Conservation (phyloP, 2,797 vertebrate genomes). For the Squalus acanthias region DNA sequence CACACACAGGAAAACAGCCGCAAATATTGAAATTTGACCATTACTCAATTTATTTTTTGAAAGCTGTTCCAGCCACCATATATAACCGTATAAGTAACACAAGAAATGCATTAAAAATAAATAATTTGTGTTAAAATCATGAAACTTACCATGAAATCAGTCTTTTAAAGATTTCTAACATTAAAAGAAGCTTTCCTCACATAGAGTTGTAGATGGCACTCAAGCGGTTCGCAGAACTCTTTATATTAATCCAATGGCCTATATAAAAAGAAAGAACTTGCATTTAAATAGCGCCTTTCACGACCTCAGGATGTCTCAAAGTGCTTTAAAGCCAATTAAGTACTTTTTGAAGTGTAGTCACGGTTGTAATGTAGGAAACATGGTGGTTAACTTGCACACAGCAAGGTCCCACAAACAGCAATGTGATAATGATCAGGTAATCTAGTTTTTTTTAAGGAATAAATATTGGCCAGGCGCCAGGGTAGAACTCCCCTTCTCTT, state of each 20-base stretch:
- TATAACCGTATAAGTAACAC: not conserved
- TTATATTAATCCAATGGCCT: not conserved
- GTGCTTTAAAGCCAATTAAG: not conserved
- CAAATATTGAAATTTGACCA: not conserved
- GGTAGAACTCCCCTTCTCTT: not conserved
- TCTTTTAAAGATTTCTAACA: no score
- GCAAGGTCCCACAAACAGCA: not conserved
- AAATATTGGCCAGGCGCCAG: not conserved
- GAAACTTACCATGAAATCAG: not conserved
- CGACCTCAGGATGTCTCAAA: not conserved
- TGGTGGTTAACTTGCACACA: not conserved
- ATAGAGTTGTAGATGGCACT: not conserved
- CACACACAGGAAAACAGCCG: not conserved
- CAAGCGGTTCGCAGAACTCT: not conserved
- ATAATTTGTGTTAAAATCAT: not conserved
- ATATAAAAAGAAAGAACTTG: not conserved
- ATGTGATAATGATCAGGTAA: not conserved
- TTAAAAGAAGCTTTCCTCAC: not conserved
- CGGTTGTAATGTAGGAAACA: not conserved
- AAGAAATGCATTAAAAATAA: not conserved
- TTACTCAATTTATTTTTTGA: not conserved
- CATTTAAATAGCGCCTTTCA: not conserved
- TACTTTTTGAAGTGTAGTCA: not conserved
- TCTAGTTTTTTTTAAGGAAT: not conserved
- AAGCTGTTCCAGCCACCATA: not conserved